Evolutionary conservation across 2,888 invertebrate genomes (phyloP), one percentile per base, ranked within the genome.

Genomic region (Eupeodes latifasciatus): DNA sequence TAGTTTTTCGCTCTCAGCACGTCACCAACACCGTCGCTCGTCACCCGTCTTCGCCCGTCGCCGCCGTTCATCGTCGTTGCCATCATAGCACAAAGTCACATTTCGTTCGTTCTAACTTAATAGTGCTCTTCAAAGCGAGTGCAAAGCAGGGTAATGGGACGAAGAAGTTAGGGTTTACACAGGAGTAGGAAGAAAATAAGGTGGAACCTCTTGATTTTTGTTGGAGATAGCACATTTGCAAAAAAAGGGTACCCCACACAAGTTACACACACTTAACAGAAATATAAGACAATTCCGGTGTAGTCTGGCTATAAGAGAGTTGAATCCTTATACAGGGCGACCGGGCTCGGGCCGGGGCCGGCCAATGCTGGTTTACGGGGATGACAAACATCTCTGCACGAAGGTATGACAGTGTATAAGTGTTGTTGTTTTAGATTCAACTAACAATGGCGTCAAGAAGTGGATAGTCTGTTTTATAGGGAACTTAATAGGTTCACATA

Each of bases 211-310:
- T 88, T 88, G 88, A 88, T 88, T 88, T 88, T 85, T 88, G 88
- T 85, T 88, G 81, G 81, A 88, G 88, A 88, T 88, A 88, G 88
- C 85, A 88, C 81, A 85, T 85, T 88, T 88, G 78, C 9, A 9
- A 5, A 40, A 81, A 86, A 88, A 88, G 74, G 74, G 57, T 49
- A 55, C 80, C 80, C 84, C 74, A 75, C 72, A 84, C 84, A 75
- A 81, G 85, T 85, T 88, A 88, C 88, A 88, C 78, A 75, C 74
- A 59, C 53, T 62, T 44, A 27, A 67, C 34, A 57, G 67, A 67
- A 47, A 67, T 78, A 71, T 55, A 55, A 64, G 61, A 62, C 62
- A 64, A 61, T 75, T 53, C 62, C 71, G 40, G 71, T 71, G 53
- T 59, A 71, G 77, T 81, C 75, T 82, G 75, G 75, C 66, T 83